Evolutionary conservation across 1,140 invertebrate species (phyloP).

Genomic region (Amphibalanus amphitrite): DNA sequence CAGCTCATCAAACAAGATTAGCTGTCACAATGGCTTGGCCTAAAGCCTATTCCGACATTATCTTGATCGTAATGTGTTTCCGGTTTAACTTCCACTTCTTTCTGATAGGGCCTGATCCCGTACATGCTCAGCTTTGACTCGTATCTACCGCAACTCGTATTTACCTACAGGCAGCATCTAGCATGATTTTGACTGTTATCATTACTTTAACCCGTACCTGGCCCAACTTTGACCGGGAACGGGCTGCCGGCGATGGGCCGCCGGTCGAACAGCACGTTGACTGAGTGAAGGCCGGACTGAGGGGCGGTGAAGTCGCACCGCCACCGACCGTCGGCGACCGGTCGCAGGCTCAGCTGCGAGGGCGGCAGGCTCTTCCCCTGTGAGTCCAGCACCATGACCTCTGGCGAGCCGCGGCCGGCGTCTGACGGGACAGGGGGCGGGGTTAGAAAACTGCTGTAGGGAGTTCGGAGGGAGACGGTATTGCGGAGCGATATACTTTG

Average conservation of each 20-base stretch:
- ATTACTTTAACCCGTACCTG: slow-evolving; percentile 23
- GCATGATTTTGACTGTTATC: too few species aligned
- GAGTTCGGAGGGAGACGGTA: neutral
- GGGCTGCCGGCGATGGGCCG: slow-evolving; percentile 66
- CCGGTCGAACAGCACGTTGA: slow-evolving; percentile 77
- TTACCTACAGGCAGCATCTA: too few species aligned
- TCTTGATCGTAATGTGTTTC: too few species aligned
- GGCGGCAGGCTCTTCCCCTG: slow-evolving; percentile 32
- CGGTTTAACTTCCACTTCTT: too few species aligned
- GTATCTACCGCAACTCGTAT: too few species aligned
- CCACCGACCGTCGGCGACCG: slow-evolving; percentile 55
- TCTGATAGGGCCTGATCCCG: too few species aligned
- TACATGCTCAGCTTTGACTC: too few species aligned
- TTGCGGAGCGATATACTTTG: too few species aligned
- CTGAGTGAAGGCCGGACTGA: slow-evolving; percentile 56
- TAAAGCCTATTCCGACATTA: too few species aligned
- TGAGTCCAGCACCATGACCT: slow-evolving; percentile 68
- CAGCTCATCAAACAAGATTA: too few species aligned
- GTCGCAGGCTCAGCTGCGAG: slow-evolving; percentile 62
- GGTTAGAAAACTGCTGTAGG: neutral
- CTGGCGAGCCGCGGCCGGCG: slow-evolving; percentile 63
- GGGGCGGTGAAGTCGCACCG: slow-evolving; percentile 64
- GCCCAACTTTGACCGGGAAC: slow-evolving; percentile 52
- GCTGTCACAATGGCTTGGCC: too few species aligned
- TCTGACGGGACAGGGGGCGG: slow-evolving; percentile 29